Percentiles rank a stretch among this genome's conserved stretches.
These are phyloP conservation scores for Lasioglossum marginatum DNA, from an alignment of 2,888 invertebrate species.

Conservation along the genomic window DNA sequence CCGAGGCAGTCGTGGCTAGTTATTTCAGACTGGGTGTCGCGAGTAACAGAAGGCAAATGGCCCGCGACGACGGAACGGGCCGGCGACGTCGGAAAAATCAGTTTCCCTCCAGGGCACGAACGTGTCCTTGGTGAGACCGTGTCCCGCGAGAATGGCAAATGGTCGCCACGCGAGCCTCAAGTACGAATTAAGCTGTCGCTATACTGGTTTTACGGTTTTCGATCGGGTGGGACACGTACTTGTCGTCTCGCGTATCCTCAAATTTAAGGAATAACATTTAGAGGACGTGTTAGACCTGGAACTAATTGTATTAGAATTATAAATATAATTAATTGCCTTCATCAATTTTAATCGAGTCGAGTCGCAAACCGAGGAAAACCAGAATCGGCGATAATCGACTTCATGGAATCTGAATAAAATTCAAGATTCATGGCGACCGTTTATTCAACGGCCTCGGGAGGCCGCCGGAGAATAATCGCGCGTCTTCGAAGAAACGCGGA, in stretches of 20 bases:
- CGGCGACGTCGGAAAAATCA: background rate
- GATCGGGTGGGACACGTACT: background rate
- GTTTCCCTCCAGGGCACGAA: background rate
- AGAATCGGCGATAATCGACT: background rate
- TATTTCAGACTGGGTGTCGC: constrained; percentile 63
- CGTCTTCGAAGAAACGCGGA: constrained; percentile 18
- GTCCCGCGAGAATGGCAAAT: background rate
- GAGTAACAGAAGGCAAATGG: constrained; percentile 37
- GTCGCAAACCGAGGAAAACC: background rate
- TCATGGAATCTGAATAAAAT: constrained; percentile 28
- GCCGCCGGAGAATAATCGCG: background rate
- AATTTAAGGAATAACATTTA: too few species aligned
- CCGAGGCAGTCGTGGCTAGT: constrained; percentile 64
- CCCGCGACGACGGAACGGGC: constrained; percentile 1
- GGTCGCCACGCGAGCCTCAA: background rate
- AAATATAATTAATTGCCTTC: too few species aligned
- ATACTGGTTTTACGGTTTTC: background rate
- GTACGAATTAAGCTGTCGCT: background rate
- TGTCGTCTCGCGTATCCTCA: background rate
- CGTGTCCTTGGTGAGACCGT: background rate
- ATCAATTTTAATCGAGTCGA: background rate
- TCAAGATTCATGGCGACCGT: constrained; percentile 19
- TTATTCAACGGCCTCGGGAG: constrained; percentile 14
- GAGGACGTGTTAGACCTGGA: too few species aligned
- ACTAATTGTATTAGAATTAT: too few species aligned